Evolutionary conservation across 2,888 invertebrate species (phyloP), one percentile per base, ranked within the genome.

Genomic region (Dione vanillae): DNA sequence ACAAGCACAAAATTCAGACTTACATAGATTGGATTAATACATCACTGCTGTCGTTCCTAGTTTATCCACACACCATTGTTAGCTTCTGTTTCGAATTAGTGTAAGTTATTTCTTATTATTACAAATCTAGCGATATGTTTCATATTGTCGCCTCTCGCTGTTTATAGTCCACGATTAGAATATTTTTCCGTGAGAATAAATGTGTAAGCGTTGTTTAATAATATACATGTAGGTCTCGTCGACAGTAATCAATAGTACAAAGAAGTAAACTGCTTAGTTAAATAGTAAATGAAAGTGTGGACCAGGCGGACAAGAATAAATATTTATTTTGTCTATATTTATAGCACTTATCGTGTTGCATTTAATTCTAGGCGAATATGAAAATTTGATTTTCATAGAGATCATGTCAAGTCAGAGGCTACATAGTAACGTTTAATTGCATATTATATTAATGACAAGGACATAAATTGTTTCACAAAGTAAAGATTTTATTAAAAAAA

Each of bases 181-280:
- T 56, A 56, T 56, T 37, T 68, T 52, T 37, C 52, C 62, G 43
- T n/a, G 27, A 61, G 16, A 43, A n/a, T 51, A 51, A 45, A 41
- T 41, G 41, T 45, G 45, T 43, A 45, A 20, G 52, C 43, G 20
- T 52, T 41, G 45, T 41, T 68, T 51, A 41, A 56, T 56, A 40
- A 56, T 56, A 56, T 40, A 27, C 40, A 43, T 58, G 41, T 59
- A 43, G 79, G 79, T 78, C 78, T 77, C 80, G 77, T 79, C 80
- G 82, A 82, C 80, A 79, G 81, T 84, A 82, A 86, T 86, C 86
- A 80, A 91, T 91, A 92, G 92, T 92, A 92, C 92, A 92, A 92
- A 91, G 79, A 82, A 82, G 78, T 83, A 83, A 85, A 86, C 86
- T 85, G 85, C 87, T 84, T 90, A 87, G 87, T 84, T 89, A 85